Conservation (phyloP, 2,797 vertebrate species). For the Danio albolineatus region DNA sequence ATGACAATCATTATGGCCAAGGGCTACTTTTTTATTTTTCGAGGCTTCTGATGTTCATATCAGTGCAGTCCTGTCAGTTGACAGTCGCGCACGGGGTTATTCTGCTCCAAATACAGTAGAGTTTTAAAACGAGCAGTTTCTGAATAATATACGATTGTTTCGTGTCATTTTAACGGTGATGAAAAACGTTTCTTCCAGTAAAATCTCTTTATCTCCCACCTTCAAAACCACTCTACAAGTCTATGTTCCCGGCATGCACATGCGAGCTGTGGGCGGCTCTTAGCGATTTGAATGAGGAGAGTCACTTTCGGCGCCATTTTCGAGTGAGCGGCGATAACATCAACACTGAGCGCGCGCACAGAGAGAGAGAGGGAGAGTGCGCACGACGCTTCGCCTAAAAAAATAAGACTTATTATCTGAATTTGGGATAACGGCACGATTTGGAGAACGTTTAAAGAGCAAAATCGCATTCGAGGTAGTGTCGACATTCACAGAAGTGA, state of each 20-base stretch:
- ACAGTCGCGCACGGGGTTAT: background rate
- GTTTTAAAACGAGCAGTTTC: background rate
- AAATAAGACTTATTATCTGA: background rate
- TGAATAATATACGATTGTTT: background rate
- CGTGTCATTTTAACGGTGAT: background rate
- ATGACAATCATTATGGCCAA: conserved; percentile 34
- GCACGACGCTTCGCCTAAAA: conserved; percentile 8
- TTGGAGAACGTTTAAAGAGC: background rate
- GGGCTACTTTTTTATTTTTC: conserved; percentile 39
- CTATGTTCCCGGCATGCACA: conserved; percentile 83
- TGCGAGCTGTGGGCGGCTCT: conserved; percentile 87
- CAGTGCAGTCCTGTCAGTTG: conserved; percentile 8
- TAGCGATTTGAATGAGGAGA: conserved; percentile 98
- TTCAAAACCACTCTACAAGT: conserved; percentile 54
- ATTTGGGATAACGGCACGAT: background rate
- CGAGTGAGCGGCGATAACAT: conserved; percentile 90
- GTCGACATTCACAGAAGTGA: conserved; percentile 21
- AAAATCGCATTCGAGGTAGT: background rate
- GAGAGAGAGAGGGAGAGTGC: conserved; percentile 2
- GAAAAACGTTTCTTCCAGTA: background rate
- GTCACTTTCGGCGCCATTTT: conserved; percentile 99
- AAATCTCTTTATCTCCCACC: conserved; percentile 33
- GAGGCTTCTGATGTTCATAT: conserved; percentile 34
- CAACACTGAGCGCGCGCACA: conserved; percentile 70
- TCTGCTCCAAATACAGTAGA: background rate